These are phyloP conservation scores for Dicycla oo DNA, from an alignment of 2,888 invertebrate genomes.

Conservation along the genomic window DNA sequence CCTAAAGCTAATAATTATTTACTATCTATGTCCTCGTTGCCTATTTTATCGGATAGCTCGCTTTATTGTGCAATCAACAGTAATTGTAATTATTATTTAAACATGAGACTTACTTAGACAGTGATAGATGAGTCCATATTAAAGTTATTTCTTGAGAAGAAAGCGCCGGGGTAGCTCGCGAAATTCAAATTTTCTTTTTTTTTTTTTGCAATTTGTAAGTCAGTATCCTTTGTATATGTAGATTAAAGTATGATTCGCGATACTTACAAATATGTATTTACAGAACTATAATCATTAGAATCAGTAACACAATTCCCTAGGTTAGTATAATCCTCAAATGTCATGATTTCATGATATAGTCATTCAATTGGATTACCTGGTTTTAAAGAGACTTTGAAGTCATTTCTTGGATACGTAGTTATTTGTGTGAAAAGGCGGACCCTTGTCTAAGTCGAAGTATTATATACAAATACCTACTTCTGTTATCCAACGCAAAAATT, in stretches of 20 bases:
- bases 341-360: too few relatives aligned
- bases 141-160: neutral
- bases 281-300: too few relatives aligned
- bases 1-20: constrained; percentile 3
- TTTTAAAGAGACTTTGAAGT: too few relatives aligned
- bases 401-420: neutral
- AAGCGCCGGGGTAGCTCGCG: too few relatives aligned
- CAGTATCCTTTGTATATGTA: too few relatives aligned
- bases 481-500: neutral
- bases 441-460: neutral
- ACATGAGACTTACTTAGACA: constrained; percentile 3
- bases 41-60: constrained; percentile 33
- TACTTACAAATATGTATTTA: too few relatives aligned
- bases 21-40: constrained; percentile 44
- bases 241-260: too few relatives aligned
- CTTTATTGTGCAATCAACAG: neutral
- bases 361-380: too few relatives aligned
- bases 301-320: too few relatives aligned
- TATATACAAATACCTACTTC: neutral
- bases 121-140: neutral
- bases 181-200: too few relatives aligned
- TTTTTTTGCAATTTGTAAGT: too few relatives aligned
- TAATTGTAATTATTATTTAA: constrained; percentile 14
- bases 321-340: too few relatives aligned
- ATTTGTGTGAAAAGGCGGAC: neutral